A percentile compares a stretch with the other conserved stretches of the same genome.
Conservation (phyloP, 2,888 invertebrate genomes). For the Cephus pygmeus region DNA sequence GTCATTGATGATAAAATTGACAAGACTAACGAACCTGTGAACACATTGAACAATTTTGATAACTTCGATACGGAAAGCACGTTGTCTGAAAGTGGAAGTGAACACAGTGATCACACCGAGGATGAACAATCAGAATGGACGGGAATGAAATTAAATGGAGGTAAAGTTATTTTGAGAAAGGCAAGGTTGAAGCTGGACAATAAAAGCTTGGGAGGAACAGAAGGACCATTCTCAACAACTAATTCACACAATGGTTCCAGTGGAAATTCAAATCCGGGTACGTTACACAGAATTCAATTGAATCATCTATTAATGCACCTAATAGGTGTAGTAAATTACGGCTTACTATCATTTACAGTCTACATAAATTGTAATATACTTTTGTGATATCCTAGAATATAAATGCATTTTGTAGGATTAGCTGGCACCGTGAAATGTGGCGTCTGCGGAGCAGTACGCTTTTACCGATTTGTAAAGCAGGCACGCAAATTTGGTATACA, state of each 20-base stretch:
- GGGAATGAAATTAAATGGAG: slow-evolving; percentile 69
- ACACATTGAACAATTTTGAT: slow-evolving; percentile 27
- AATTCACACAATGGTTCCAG: slow-evolving; percentile 46
- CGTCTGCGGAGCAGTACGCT: slow-evolving; percentile 82
- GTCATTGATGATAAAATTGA: not conserved
- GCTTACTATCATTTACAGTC: not conserved
- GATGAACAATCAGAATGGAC: slow-evolving; percentile 65
- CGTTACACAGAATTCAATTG: not conserved
- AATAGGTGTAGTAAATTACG: not conserved
- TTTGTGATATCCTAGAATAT: not conserved
- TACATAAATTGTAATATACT: not conserved
- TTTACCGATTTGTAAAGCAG: slow-evolving; percentile 81
- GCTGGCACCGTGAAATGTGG: slow-evolving; percentile 80
- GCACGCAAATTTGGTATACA: slow-evolving; percentile 86
- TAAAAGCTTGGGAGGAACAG: slow-evolving; percentile 63
- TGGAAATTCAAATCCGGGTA: slow-evolving; percentile 53
- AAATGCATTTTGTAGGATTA: slow-evolving; percentile 65
- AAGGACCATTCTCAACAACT: slow-evolving; percentile 75
- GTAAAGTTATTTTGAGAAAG: slow-evolving; percentile 78
- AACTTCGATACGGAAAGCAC: slow-evolving; percentile 51
- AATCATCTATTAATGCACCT: not conserved
- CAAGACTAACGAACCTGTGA: not conserved
- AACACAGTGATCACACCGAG: slow-evolving; percentile 55
- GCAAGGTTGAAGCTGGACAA: slow-evolving; percentile 74
- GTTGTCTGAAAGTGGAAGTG: slow-evolving; percentile 53